Evolutionary conservation across 2,113 vertebrate species (phyloP), one percentile per base, ranked within the genome.

Genomic region (Elanus axillaris): DNA sequence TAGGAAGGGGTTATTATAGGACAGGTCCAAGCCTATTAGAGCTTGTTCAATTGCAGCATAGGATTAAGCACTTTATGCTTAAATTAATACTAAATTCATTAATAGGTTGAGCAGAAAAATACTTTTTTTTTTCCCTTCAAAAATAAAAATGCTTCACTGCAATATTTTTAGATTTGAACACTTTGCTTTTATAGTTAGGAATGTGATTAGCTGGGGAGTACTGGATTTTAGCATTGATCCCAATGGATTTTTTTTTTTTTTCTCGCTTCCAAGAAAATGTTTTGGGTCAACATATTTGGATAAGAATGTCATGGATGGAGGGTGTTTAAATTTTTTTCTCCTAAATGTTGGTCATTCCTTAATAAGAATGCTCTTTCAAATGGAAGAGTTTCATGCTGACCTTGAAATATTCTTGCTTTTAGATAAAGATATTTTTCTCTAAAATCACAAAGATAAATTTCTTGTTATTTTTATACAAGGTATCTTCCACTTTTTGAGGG

Each of bases 271-370:
- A 56, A 38, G 19, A 1, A 74, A 50, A 52, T 31, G 2, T 26
- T 89, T 72, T 50, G 11, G 13, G 4, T 34, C 13, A 74, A 55
- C 3, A 38, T 6, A 25, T 47, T 53, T 60, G 7, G 5, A 14
- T 36, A 81, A 47, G 26, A 86, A 21, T 21, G 19, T 31, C 16
- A 43, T 43, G 19, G 16, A 7, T 0, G 1, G 7, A 2, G 6
- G 1, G 3, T 59, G 16, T 53, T 73, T 52, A 29, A 66, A n/a
- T 0, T 8, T 45, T 52, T 71, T 72, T 73, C 10, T 66, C 4
- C 53, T 78, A 42, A 42, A 60, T 16, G 3, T 36, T 73, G 4
- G 10, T 67, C 9, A 38, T 67, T 60, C 29, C 10, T 40, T 83
- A 64, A 13, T 11, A 34, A 62, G 12, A 81, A 48, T 20, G 6